Evolutionary conservation across 2,888 invertebrate species (phyloP).

Genomic region (Crocallis elinguaria): DNA sequence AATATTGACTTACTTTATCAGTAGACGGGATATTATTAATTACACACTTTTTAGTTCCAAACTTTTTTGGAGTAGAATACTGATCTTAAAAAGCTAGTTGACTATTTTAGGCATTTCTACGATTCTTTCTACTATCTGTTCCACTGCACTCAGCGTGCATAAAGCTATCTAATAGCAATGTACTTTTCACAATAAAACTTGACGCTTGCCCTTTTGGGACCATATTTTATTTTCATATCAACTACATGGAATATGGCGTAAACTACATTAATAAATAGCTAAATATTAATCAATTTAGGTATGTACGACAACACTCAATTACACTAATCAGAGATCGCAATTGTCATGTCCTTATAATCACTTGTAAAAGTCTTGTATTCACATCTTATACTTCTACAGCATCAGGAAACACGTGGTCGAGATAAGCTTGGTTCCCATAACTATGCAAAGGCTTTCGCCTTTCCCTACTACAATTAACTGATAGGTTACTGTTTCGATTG

Average conservation of each 20-base stretch:
- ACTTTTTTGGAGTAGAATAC: constrained; percentile 4
- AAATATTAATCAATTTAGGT: constrained; percentile 19
- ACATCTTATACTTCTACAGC: constrained; percentile 73
- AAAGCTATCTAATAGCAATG: constrained; percentile 35
- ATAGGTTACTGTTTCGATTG: constrained; percentile 63
- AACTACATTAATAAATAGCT: constrained; percentile 35
- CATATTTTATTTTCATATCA: constrained; percentile 11
- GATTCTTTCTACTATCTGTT: constrained; percentile 25
- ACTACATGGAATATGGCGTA: constrained; percentile 39
- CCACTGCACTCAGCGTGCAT: constrained; percentile 29
- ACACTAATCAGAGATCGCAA: constrained; percentile 44
- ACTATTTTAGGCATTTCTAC: constrained; percentile 33
- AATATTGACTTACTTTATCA: too few relatives aligned
- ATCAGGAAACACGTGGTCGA: constrained; percentile 86
- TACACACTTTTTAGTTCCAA: constrained; percentile 1
- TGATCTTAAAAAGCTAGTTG: constrained; percentile 29
- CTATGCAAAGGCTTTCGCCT: constrained; percentile 86
- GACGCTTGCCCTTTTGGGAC: constrained; percentile 8
- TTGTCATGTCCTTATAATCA: constrained; percentile 38
- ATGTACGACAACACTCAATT: constrained; percentile 29
- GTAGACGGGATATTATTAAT: too few relatives aligned
- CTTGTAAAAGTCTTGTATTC: constrained; percentile 21
- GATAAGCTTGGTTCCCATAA: constrained; percentile 84
- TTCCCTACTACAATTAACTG: constrained; percentile 60
- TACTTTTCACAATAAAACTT: constrained; percentile 27